Evolutionary conservation across 2,888 invertebrate species (phyloP).

Genomic region (Bellardia pandia): DNA sequence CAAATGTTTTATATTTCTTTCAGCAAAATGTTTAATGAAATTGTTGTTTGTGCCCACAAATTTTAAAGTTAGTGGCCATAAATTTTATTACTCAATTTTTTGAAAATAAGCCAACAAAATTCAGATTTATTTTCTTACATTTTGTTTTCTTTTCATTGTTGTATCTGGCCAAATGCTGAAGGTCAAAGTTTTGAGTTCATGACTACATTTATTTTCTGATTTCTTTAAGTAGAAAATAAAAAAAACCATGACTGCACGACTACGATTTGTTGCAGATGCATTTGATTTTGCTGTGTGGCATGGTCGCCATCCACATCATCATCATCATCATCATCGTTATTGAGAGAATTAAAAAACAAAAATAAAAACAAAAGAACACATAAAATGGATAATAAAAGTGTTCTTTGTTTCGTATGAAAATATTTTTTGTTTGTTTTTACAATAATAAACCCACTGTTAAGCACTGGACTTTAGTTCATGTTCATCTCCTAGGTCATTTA

Average conservation of each 20-base stretch:
- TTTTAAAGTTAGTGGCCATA: conserved; percentile 45
- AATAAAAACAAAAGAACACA: conserved; percentile 4
- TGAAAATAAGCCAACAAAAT: conserved; percentile 59
- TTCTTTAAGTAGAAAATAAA: conserved; percentile 22
- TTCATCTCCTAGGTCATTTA: neutral
- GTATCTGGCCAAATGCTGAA: conserved; percentile 35
- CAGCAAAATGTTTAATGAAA: neutral
- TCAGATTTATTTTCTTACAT: neutral
- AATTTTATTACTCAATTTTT: conserved; percentile 60
- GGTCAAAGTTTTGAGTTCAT: conserved; percentile 56
- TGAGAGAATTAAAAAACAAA: neutral
- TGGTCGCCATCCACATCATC: conserved; percentile 50
- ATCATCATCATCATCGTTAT: neutral
- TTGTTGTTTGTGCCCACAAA: conserved; percentile 11
- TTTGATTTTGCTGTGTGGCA: conserved; percentile 32
- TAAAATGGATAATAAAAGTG: conserved; percentile 31
- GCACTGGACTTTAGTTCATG: neutral
- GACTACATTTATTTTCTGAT: conserved; percentile 16
- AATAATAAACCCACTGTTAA: conserved; percentile 15
- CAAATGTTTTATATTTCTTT: too few species aligned
- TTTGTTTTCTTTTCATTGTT: neutral
- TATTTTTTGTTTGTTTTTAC: conserved; percentile 11
- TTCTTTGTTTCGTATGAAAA: conserved; percentile 37
- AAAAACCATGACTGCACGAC: conserved; percentile 17
- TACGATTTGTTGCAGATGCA: conserved; percentile 27